Conservation (phyloP, 2,888 invertebrate genomes). For the Cerastis rubricosa region DNA sequence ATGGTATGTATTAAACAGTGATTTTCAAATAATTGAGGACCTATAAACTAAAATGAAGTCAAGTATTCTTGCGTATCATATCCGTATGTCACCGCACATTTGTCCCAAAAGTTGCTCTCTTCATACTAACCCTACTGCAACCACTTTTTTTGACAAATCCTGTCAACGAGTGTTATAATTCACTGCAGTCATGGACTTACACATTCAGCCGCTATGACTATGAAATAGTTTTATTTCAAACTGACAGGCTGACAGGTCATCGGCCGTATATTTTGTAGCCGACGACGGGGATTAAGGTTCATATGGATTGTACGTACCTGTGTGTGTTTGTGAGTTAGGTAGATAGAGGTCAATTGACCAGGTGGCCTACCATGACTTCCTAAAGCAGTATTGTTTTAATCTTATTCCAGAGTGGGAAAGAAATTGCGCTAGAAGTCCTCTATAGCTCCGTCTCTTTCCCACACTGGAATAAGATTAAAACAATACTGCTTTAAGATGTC, state of each 20-base stretch:
- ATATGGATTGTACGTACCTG: not conserved
- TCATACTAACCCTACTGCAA: constrained; percentile 45
- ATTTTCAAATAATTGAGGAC: not conserved
- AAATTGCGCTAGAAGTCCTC: too few relatives aligned
- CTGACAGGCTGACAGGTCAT: constrained; percentile 45
- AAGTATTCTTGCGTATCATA: not conserved
- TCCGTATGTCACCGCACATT: not conserved
- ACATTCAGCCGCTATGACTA: constrained; percentile 64
- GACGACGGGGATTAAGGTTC: constrained; percentile 40
- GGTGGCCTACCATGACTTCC: too few relatives aligned
- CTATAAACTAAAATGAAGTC: not conserved
- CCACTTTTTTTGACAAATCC: constrained; percentile 64
- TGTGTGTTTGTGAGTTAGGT: not conserved
- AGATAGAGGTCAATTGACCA: too few relatives aligned
- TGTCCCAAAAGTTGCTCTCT: not conserved
- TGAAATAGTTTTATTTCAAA: constrained; percentile 60
- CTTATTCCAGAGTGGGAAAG: too few relatives aligned
- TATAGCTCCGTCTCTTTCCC: too few relatives aligned
- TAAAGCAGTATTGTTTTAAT: too few relatives aligned
- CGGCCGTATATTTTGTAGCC: constrained; percentile 25
- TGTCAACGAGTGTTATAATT: constrained; percentile 54
- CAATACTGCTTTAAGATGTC: too few relatives aligned
- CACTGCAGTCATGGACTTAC: constrained; percentile 45
- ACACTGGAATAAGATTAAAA: too few relatives aligned
- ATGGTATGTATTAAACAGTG: too few relatives aligned